Percentiles rank a stretch among this genome's conserved stretches.
phyloP scores from a whole-genome alignment of 2,888 invertebrate species.

The Heteropelma amictum region DNA sequence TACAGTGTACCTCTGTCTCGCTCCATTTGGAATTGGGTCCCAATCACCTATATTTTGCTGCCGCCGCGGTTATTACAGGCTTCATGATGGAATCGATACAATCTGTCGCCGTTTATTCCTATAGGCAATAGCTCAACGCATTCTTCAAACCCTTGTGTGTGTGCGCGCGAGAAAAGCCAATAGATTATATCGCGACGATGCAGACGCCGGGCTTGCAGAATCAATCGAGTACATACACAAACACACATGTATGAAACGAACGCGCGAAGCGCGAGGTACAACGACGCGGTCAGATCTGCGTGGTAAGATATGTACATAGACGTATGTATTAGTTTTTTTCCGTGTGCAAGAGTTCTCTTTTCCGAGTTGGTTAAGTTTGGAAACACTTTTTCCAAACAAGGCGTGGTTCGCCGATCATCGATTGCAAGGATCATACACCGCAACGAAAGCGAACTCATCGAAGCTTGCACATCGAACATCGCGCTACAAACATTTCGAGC shows the following conservation, averaged over 20 bases:
- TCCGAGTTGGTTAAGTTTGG: neutral
- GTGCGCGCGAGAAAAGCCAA: neutral
- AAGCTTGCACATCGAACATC: too few relatives aligned
- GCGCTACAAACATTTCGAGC: too few relatives aligned
- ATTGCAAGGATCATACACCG: neutral
- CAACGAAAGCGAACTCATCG: slow-evolving; percentile 24
- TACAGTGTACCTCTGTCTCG: neutral
- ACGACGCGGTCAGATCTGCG: neutral
- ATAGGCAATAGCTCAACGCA: slow-evolving; percentile 36
- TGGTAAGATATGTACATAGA: slow-evolving; percentile 4
- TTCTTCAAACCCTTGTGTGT: slow-evolving; percentile 14
- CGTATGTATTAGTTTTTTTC: neutral
- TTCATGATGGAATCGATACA: slow-evolving; percentile 16
- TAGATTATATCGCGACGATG: slow-evolving; percentile 36
- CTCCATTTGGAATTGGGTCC: neutral
- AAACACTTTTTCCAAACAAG: slow-evolving; percentile 6
- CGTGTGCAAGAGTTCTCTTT: neutral
- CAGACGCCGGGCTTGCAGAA: slow-evolving; percentile 12
- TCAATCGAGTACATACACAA: too few relatives aligned
- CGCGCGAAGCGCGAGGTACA: too few relatives aligned
- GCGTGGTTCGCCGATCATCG: neutral
- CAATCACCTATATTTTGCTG: slow-evolving; percentile 9
- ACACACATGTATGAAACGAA: too few relatives aligned
- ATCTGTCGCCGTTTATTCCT: slow-evolving; percentile 37
- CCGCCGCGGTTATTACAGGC: slow-evolving; percentile 30